Base-by-base conservation (phyloP, 2,888 invertebrate genomes). In the Odontomyia ornata region DNA sequence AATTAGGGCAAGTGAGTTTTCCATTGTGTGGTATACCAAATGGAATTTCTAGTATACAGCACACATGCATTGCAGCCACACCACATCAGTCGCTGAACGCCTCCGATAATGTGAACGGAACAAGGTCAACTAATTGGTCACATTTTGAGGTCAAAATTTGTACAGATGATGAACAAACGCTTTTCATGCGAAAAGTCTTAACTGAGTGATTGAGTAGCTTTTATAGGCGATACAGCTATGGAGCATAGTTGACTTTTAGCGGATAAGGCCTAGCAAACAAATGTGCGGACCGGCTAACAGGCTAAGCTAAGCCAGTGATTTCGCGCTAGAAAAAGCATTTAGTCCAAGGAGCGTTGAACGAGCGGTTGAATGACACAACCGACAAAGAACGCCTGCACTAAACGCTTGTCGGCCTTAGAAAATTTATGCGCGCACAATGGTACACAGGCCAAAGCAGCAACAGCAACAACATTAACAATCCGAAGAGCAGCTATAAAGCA, bases 351-450 rank as follows among this genome's bases (percentile, higher is more conserved):
- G 78, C 52, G 56, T 57, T 47, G 65, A 64, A 75, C 65, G 75
- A 47, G 72, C 65, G 47, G 62, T 62, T 69, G 13, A 27, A 69
- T 47, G 62, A 76, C 60, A 52, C 62, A 76, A 76, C 28, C 43
- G 79, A 79, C 77, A 77, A 78, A 80, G 80, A 80, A 78, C 79
- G 80, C 78, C 80, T 79, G 80, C 79, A 79, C 80, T 78, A 77
- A 80, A 60, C 30, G 56, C 56, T 25, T 15, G 57, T 30, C 73
- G 73, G 73, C 72, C 72, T 72, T 73, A 60, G 69, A 46, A 73
- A 73, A 73, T 73, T 73, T 73, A 73, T 57, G 52, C 52, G 36
- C 30, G 43, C 21, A 57, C 60, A 73, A 73, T 69, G 25, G 60
- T 7, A 25, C 21, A 13, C 21, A 9, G 4, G 25, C 2, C 5